phyloP scores from a whole-genome alignment of 2,797 vertebrate genomes.

The Parauchenoglanis ngamensis region DNA sequence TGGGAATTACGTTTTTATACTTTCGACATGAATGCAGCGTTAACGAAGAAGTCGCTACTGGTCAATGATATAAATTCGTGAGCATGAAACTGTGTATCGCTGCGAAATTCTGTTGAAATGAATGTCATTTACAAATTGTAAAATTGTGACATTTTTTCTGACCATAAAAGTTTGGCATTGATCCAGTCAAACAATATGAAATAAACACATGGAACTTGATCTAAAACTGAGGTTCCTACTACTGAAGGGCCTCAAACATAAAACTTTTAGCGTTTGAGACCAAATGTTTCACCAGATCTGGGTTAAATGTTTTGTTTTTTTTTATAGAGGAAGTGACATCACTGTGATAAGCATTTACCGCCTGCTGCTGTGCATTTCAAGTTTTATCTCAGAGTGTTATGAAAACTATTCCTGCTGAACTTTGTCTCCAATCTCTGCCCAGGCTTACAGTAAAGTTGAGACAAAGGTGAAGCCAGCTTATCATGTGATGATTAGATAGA shows the following conservation, averaged over 20 bases:
- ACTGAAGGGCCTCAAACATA: not conserved
- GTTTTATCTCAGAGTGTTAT: not conserved
- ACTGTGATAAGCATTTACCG: not conserved
- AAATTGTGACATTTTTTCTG: not conserved
- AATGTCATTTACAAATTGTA: too few species aligned
- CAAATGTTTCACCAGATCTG: not conserved
- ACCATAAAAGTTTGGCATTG: not conserved
- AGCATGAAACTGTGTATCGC: not conserved
- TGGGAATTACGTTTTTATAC: not conserved
- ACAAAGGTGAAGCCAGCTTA: not conserved
- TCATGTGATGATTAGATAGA: conserved; percentile 7
- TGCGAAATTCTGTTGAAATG: too few species aligned
- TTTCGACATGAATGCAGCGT: not conserved
- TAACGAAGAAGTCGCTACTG: not conserved
- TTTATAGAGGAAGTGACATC: conserved; percentile 17
- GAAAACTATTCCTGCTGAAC: conserved; percentile 10
- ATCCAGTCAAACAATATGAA: not conserved
- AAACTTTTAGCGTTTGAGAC: not conserved
- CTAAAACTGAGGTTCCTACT: not conserved
- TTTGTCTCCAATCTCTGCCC: not conserved
- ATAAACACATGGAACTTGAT: not conserved
- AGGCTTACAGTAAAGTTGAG: not conserved
- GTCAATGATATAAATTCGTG: not conserved
- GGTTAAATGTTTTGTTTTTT: not conserved
- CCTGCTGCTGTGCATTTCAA: conserved; percentile 26